Percentiles rank a stretch among this genome's conserved stretches.
phyloP scores from a whole-genome alignment of 2,113 vertebrate species.

The Limanda limanda region DNA sequence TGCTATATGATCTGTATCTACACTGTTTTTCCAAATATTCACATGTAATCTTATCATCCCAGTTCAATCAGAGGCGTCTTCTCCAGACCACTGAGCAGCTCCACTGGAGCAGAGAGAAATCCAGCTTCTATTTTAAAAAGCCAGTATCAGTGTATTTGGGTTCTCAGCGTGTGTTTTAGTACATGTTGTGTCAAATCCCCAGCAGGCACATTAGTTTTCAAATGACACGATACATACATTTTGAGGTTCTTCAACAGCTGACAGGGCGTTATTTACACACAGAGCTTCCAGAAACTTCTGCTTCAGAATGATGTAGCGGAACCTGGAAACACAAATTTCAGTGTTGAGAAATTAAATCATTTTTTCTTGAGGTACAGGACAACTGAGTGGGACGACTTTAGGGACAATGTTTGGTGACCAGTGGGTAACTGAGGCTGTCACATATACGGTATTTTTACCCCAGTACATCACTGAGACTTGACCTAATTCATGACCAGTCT shows the following conservation, averaged over 20 bases:
- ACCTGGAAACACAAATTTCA: slow-evolving; percentile 80
- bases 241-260: slow-evolving; percentile 92
- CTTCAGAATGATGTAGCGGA: slow-evolving; percentile 95
- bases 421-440: background rate
- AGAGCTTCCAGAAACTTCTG: slow-evolving; percentile 98
- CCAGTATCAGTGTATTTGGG: background rate
- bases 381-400: background rate
- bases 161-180: background rate
- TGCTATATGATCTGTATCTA: no score
- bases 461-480: no score
- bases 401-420: background rate
- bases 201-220: background rate
- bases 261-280: slow-evolving; percentile 98
- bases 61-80: no score
- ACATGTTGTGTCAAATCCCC: background rate
- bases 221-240: slow-evolving; percentile 81
- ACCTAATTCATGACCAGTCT: no score
- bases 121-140: background rate
- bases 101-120: background rate
- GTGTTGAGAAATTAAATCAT: background rate
- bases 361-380: background rate
- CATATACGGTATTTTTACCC: background rate
- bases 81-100: no score
- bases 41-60: no score
- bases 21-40: no score